Evolutionary conservation across 1,140 invertebrate species (phyloP), one percentile per base, ranked within the genome.

Genomic region (Drosophila navojoa): DNA sequence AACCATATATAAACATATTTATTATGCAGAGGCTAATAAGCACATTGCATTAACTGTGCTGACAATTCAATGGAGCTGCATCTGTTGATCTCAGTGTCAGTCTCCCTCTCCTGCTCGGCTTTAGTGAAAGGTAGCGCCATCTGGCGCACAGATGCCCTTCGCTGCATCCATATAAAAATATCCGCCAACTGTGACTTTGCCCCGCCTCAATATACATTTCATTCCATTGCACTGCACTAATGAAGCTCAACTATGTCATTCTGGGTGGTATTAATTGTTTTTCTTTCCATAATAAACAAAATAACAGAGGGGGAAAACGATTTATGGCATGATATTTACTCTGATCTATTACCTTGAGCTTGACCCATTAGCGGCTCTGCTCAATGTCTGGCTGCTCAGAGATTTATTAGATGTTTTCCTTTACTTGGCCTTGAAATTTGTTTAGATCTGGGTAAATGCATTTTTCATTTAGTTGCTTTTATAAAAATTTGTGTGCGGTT

Each of bases 81-180:
- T 13, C 40, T 58, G 45, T 25, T 25, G 42, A 45, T 45, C 42
- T 16, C n/a, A 15, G 1, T 45, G 15, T 16, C 42, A 0, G 5
- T 19, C 42, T 15, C 0, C 13, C n/a, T 6, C 42, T 44, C 6
- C 42, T n/a, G 1, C n/a, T n/a, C 5, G 1, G 5, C 19, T 16
- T 7, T 2, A 44, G 42, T 22, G 19, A 77, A 81, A 85, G 81
- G 81, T 85, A 67, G 71, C 79, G 57, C 63, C 81, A 86, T 86
- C 55, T 86, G 81, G 79, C 42, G 50, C 25, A 53, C 81, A 86
- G 75, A 87, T 86, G 81, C 76, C 52, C 3, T 38, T 10, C 35
- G 11, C 35, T 4, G 69, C 32, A 60, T 16, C 35, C 45, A 45
- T 50, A 10, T 16, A 11, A 29, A 27, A 16, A 35, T 59, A 58